Evolutionary conservation across 1,140 invertebrate genomes (phyloP).

Genomic region (Acromyrmex heyeri): DNA sequence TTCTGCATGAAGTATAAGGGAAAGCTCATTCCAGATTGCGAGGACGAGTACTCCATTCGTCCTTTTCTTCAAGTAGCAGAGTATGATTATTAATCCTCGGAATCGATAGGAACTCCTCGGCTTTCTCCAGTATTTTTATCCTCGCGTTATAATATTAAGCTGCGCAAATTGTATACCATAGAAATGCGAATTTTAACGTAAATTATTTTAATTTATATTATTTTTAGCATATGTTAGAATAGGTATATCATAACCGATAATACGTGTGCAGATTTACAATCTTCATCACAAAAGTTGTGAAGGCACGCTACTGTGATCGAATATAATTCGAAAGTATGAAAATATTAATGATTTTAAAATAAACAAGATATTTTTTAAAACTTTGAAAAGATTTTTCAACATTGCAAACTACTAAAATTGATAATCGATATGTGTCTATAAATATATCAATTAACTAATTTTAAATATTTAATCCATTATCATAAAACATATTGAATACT

Average conservation of each 20-base stretch:
- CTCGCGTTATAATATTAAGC: neutral
- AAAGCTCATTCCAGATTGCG: slow-evolving; percentile 94
- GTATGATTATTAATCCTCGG: slow-evolving; percentile 56
- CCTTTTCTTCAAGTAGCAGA: slow-evolving; percentile 91
- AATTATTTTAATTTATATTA: slow-evolving; percentile 2
- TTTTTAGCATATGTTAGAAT: neutral
- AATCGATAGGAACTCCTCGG: neutral
- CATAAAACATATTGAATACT: neutral
- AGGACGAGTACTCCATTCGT: slow-evolving; percentile 92
- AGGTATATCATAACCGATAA: neutral
- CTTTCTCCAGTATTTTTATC: neutral
- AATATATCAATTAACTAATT: neutral
- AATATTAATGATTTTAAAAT: neutral
- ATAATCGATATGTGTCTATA: neutral
- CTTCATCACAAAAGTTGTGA: neutral
- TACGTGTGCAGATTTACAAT: neutral
- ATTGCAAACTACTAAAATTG: neutral
- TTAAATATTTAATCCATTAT: neutral
- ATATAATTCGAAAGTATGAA: neutral
- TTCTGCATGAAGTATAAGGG: slow-evolving; percentile 93
- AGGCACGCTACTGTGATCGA: neutral
- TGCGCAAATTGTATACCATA: neutral
- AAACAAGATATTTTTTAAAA: neutral
- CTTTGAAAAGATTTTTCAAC: neutral
- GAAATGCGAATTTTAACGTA: neutral